Conservation (phyloP, 1,140 invertebrate genomes). For the Adoxophyes honmai region DNA sequence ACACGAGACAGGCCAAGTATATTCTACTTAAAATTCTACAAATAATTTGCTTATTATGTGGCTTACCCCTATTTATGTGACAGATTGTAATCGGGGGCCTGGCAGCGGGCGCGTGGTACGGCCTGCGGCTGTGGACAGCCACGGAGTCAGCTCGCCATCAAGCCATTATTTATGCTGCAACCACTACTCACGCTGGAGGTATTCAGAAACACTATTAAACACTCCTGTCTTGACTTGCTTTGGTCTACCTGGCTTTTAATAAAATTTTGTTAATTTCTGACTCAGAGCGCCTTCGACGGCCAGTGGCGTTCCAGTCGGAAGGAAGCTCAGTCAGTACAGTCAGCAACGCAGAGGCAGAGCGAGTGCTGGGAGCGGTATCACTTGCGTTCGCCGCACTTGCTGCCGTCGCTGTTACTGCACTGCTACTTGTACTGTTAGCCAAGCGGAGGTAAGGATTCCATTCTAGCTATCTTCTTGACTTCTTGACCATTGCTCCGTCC, state of each 20-base stretch:
- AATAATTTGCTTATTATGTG: neutral
- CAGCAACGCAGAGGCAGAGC: slow-evolving; percentile 41
- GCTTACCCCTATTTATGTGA: neutral
- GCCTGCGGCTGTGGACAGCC: slow-evolving; percentile 83
- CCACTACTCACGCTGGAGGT: slow-evolving; percentile 86
- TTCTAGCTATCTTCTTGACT: no score
- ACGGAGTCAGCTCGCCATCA: slow-evolving; percentile 85
- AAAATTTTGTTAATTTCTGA: neutral
- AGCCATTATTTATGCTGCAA: slow-evolving; percentile 84
- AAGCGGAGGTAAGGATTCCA: slow-evolving; percentile 49
- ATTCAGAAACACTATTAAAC: no score
- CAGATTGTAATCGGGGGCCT: slow-evolving; percentile 78
- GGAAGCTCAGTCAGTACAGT: slow-evolving; percentile 25
- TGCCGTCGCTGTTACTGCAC: slow-evolving; percentile 52
- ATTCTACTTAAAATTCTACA: no score
- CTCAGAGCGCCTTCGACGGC: slow-evolving; percentile 58
- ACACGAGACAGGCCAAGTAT: no score
- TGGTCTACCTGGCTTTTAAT: neutral
- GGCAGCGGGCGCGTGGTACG: slow-evolving; percentile 85
- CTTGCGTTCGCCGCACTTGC: slow-evolving; percentile 64
- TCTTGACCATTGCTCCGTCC: no score
- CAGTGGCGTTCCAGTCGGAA: slow-evolving; percentile 57
- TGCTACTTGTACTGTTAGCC: slow-evolving; percentile 57
- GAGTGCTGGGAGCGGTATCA: slow-evolving; percentile 60
- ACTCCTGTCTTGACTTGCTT: no score